Percentiles rank a stretch among this genome's conserved stretches.
These are phyloP conservation scores for Lerista edwardsae DNA, from an alignment of 2,797 vertebrate species.

Conservation along the genomic window DNA sequence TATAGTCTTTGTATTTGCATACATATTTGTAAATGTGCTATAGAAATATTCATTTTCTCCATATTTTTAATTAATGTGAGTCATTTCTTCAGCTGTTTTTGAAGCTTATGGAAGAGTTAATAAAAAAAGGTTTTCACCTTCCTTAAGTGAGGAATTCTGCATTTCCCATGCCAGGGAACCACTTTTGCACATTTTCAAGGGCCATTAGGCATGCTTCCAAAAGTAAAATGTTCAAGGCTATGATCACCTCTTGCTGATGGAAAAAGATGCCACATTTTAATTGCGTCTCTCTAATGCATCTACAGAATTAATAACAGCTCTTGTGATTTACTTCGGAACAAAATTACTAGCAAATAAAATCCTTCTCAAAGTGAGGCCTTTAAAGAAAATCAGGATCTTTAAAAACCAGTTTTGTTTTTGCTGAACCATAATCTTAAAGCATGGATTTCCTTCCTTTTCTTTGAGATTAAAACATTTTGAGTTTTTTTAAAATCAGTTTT, in stretches of 20 bases:
- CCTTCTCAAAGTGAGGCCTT: background rate
- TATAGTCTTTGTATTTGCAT: too few relatives aligned
- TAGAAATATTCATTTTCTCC: background rate
- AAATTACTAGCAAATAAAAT: background rate
- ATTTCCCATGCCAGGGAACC: background rate
- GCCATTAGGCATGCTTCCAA: conserved; percentile 9
- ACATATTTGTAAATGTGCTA: background rate
- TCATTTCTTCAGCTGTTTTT: background rate
- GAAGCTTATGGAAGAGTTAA: background rate
- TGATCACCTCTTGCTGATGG: conserved; percentile 17
- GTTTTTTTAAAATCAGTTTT: background rate
- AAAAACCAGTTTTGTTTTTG: background rate
- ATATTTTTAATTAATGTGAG: background rate
- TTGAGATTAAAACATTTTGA: background rate
- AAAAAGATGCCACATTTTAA: conserved; percentile 27
- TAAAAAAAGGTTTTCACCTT: background rate
- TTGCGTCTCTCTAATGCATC: conserved; percentile 25
- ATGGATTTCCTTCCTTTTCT: conserved; percentile 14
- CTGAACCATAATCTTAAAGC: conserved; percentile 5
- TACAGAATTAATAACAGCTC: background rate
- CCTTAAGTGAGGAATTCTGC: background rate
- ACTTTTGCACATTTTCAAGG: conserved; percentile 19
- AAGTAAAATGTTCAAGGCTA: conserved; percentile 23
- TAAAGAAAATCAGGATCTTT: background rate
- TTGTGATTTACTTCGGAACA: background rate